phyloP scores from a whole-genome alignment of 2,888 invertebrate species.

The Acronicta alni region DNA sequence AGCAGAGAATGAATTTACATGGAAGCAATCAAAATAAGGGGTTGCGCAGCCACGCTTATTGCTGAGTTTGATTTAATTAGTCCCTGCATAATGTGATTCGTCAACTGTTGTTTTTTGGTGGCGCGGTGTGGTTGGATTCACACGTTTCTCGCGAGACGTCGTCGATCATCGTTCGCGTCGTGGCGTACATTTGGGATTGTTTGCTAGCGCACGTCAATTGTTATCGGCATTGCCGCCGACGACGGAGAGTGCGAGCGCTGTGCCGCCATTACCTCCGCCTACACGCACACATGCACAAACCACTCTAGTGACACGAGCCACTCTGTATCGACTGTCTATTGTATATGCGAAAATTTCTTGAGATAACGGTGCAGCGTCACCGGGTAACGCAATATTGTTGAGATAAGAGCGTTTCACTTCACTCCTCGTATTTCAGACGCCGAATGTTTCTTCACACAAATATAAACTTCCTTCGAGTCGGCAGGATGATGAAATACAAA shows the following conservation, averaged over 20 bases:
- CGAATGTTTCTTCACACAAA: constrained; percentile 29
- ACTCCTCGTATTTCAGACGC: constrained; percentile 14
- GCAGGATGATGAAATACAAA: constrained; percentile 27
- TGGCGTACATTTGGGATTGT: constrained; percentile 29
- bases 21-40: constrained; percentile 82
- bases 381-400: constrained; percentile 37
- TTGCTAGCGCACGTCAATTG: constrained; percentile 50
- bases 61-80: constrained; percentile 79
- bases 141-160: constrained; percentile 19
- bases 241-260: constrained; percentile 25
- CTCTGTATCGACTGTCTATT: constrained; percentile 53
- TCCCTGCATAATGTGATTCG: constrained; percentile 70
- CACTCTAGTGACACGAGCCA: constrained; percentile 51
- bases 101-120: constrained; percentile 68
- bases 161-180: constrained; percentile 44
- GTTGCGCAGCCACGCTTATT: constrained; percentile 69
- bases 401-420: constrained; percentile 41
- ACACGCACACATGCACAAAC: constrained; percentile 45
- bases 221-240: constrained; percentile 52
- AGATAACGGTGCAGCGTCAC: constrained; percentile 51
- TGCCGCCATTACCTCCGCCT: constrained; percentile 40
- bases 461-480: constrained; percentile 15
- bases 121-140: constrained; percentile 46
- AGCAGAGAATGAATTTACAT: constrained; percentile 76
- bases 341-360: constrained; percentile 55